A percentile compares a stretch with the other conserved stretches of the same genome.
These are phyloP conservation scores for Himalopsyche tibetana DNA, from an alignment of 2,888 invertebrate genomes.

Conservation along the genomic window DNA sequence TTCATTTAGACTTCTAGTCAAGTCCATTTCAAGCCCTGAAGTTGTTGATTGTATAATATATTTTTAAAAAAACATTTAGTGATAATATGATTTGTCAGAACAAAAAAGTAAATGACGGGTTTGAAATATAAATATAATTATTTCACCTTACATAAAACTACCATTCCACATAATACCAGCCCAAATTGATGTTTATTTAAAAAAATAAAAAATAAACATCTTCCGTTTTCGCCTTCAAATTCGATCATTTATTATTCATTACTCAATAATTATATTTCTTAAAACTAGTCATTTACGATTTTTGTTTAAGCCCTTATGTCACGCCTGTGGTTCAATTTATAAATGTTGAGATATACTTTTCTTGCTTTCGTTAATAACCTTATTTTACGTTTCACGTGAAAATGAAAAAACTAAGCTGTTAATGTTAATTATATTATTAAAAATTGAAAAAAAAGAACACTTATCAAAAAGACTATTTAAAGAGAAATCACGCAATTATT, in stretches of 20 bases:
- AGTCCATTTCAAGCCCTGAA: too few relatives aligned
- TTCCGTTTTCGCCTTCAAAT: too few relatives aligned
- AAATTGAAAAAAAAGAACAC: too few relatives aligned
- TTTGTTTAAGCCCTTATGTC: not conserved
- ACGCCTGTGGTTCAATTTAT: slow-evolving; percentile 16
- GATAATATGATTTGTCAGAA: not conserved
- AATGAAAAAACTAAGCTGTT: slow-evolving; percentile 10
- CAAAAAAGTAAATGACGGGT: slow-evolving; percentile 13
- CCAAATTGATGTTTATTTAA: too few relatives aligned
- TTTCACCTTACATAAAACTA: not conserved
- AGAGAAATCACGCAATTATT: too few relatives aligned
- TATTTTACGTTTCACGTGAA: not conserved
- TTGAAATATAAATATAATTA: not conserved
- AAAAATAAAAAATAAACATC: too few relatives aligned
- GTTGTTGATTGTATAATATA: too few relatives aligned
- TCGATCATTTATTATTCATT: not conserved
- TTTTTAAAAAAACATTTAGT: not conserved
- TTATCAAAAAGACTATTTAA: too few relatives aligned
- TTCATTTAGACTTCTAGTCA: too few relatives aligned
- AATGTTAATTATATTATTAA: too few relatives aligned
- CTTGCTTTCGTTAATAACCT: not conserved
- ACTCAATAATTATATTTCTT: slow-evolving; percentile 10
- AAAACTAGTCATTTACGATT: not conserved
- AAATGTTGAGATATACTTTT: not conserved
- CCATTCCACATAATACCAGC: not conserved